These are phyloP conservation scores for Gadus macrocephalus DNA, from an alignment of 2,113 vertebrate genomes.

Conservation along the genomic window DNA sequence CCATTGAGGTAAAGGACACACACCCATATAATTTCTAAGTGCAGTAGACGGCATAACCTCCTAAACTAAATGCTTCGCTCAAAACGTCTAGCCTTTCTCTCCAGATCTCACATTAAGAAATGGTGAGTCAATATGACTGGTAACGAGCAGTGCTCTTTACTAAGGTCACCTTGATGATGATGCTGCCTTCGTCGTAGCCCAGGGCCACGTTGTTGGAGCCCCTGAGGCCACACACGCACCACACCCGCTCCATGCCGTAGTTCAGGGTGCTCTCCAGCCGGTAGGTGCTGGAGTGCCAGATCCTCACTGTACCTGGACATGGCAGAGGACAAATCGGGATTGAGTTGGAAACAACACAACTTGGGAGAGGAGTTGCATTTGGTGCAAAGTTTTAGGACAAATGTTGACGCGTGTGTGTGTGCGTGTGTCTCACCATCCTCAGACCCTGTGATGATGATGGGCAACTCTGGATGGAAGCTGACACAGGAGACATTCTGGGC, in stretches of 20 bases:
- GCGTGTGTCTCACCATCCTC: slow-evolving; percentile 85
- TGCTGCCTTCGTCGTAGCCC: slow-evolving; percentile 98
- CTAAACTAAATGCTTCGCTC: neutral
- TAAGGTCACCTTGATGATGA: slow-evolving; percentile 90
- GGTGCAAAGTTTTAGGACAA: neutral
- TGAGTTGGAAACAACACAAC: neutral
- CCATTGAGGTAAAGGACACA: too few relatives aligned
- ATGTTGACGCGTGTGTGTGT: neutral
- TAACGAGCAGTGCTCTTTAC: too few relatives aligned
- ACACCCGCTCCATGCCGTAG: slow-evolving; percentile 97
- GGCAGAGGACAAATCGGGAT: neutral
- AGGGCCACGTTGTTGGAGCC: slow-evolving; percentile 96
- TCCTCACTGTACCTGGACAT: slow-evolving; percentile 87
- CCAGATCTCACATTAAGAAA: too few relatives aligned
- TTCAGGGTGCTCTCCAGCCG: slow-evolving; percentile 95
- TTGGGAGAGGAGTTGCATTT: neutral
- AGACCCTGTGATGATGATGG: slow-evolving; percentile 97
- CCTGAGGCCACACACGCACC: slow-evolving; percentile 93
- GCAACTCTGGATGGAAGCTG: slow-evolving; percentile 95
- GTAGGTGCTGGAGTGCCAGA: slow-evolving; percentile 98
- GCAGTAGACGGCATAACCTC: too few relatives aligned
- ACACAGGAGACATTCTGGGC: slow-evolving; percentile 98
- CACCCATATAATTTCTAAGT: too few relatives aligned
- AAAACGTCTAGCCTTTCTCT: neutral
- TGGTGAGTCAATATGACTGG: too few relatives aligned